Evolutionary conservation across 2,888 invertebrate species (phyloP).

Genomic region (Erebia epiphron): DNA sequence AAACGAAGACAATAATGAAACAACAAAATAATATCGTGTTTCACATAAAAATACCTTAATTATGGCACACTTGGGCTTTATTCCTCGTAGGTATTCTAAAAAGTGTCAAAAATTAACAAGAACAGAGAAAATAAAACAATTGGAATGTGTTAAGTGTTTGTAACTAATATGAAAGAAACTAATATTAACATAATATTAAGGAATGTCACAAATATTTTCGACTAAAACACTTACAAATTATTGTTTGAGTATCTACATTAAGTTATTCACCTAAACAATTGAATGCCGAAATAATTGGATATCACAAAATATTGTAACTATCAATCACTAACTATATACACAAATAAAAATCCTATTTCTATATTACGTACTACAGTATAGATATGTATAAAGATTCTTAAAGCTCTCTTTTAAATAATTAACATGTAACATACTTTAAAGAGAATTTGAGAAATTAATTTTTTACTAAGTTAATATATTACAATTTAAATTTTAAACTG

Average conservation of each 20-base stretch:
- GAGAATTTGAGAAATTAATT: conserved; percentile 23
- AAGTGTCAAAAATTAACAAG: not conserved
- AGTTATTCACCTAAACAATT: not conserved
- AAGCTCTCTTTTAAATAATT: conserved; percentile 61
- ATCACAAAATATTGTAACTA: conserved; percentile 28
- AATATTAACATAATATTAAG: conserved; percentile 15
- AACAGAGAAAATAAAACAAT: not conserved
- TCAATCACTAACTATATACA: conserved; percentile 33
- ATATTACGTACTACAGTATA: conserved; percentile 44
- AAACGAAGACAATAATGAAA: too few species aligned
- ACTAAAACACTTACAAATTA: conserved; percentile 11
- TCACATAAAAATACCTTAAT: not conserved
- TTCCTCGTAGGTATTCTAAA: too few species aligned
- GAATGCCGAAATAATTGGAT: not conserved
- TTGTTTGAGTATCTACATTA: conserved; percentile 14
- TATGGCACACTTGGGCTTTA: not conserved
- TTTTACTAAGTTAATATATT: conserved; percentile 7
- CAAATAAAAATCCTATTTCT: conserved; percentile 20
- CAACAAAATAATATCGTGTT: too few species aligned
- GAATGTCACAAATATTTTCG: conserved; percentile 23
- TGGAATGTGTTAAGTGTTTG: conserved; percentile 29
- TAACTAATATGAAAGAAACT: not conserved
- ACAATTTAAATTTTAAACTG: conserved; percentile 5
- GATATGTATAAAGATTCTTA: conserved; percentile 66
- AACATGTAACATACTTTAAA: conserved; percentile 20